phyloP scores from a whole-genome alignment of 2,888 invertebrate species.

The Agrotis clavis region DNA sequence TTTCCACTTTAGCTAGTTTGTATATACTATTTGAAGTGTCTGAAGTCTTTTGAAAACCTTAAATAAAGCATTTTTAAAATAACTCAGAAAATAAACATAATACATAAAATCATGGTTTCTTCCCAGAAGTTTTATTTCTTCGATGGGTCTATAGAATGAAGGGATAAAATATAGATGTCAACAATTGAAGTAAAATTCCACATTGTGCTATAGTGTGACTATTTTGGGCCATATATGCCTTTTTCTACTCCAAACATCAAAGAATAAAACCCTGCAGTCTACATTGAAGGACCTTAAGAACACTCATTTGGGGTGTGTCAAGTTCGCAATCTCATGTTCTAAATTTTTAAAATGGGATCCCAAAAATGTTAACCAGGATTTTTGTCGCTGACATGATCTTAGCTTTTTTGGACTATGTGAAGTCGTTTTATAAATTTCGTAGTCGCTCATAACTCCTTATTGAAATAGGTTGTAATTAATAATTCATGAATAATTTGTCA shows the following conservation, averaged over 20 bases:
- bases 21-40: no score
- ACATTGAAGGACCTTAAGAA: neutral
- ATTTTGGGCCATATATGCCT: neutral
- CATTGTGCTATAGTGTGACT: neutral
- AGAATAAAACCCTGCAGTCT: neutral
- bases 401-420: neutral
- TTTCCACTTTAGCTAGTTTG: no score
- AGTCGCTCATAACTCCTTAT: constrained; percentile 1
- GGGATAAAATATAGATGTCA: no score
- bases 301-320: neutral
- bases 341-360: neutral
- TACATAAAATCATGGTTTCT: no score
- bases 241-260: neutral
- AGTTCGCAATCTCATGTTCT: neutral
- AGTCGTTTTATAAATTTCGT: neutral
- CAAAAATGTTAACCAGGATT: neutral
- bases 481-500: constrained; percentile 15
- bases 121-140: no score
- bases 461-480: constrained; percentile 25
- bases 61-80: no score
- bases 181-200: neutral
- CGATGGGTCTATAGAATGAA: no score
- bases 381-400: neutral
- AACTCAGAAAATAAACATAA: no score
- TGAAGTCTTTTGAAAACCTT: no score